Evolutionary conservation across 2,113 vertebrate species (phyloP).

Genomic region (Callithrix jacchus): DNA sequence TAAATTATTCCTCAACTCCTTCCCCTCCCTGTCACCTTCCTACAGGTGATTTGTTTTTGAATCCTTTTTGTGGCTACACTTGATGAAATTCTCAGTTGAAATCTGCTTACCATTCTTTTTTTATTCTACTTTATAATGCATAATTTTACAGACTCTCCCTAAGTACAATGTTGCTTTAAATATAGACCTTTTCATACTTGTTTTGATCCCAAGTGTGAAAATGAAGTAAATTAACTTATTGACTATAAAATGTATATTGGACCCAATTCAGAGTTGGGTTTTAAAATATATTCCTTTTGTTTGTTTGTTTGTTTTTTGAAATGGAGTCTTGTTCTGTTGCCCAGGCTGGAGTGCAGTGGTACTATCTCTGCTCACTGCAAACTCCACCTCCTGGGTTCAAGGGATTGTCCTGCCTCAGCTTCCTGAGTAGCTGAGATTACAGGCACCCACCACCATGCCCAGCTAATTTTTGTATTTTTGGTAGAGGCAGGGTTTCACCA

Average conservation of each 20-base stretch:
- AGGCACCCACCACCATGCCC: too few relatives aligned
- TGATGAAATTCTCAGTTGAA: neutral
- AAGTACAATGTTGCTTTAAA: constrained; percentile 1
- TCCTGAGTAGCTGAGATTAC: too few relatives aligned
- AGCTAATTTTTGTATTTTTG: too few relatives aligned
- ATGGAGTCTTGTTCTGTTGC: too few relatives aligned
- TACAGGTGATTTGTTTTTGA: neutral
- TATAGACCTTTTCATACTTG: neutral
- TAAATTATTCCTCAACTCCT: neutral
- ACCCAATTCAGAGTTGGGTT: neutral
- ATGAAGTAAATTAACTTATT: constrained; percentile 24
- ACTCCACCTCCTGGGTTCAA: too few relatives aligned
- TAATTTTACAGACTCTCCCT: neutral
- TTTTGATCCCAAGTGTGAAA: constrained; percentile 16
- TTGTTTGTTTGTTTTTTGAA: too few relatives aligned
- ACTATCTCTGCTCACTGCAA: too few relatives aligned
- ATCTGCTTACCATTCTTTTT: neutral
- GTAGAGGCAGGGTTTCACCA: too few relatives aligned
- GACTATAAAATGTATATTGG: neutral
- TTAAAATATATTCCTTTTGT: neutral
- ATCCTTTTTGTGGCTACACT: neutral
- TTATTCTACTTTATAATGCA: neutral
- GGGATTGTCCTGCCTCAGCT: too few relatives aligned
- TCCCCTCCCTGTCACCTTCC: neutral
- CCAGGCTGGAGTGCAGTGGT: too few relatives aligned